Evolutionary conservation across 2,888 invertebrate species (phyloP), one percentile per base, ranked within the genome.

Genomic region (Harpalus rubripes): DNA sequence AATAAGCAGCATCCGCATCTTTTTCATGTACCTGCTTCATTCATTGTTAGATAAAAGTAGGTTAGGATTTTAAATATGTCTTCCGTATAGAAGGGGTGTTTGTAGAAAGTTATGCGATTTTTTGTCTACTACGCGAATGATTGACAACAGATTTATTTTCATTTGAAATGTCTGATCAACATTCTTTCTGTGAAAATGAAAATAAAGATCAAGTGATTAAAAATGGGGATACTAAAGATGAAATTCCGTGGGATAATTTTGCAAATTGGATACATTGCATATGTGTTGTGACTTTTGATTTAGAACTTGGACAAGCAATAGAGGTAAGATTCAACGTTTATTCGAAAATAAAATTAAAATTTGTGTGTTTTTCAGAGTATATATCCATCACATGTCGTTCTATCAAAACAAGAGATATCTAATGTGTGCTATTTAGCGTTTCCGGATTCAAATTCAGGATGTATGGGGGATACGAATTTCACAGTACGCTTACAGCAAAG

Each of bases 361-460:
- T 85, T 85, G 80, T 86, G 85, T 84, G 86, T 86, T 86, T 91
- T 91, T 79, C 90, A 96, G 95, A 94, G 95, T 87, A 94, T 97
- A 22, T 97, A 96, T 91, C 98, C 98, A 15, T 93, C 94, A 86
- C 95, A 96, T 90, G 94, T 96, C 26, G 93, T 93, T 87, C 91
- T 97, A 87, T 94, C 95, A 0, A 97, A 97, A 89, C 95, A 96
- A 91, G 97, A 98, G 91, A 96, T 96, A 89, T 96, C 96, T 87
- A 98, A 97, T 92, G 96, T 99, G 88, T 99, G 99, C 92, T 99
- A 99, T 91, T 93, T 99, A 90, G 98, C 99, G 59, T 99, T 99
- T 91, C 99, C 99, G 1, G 99, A 99, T 91, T 99, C 99, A 0
- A 99, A 99, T 92, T 99, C 99, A 1, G 98, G 98, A 82, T 98